phyloP scores from a whole-genome alignment of 1,140 invertebrate genomes.

The Drosophila serrata region DNA sequence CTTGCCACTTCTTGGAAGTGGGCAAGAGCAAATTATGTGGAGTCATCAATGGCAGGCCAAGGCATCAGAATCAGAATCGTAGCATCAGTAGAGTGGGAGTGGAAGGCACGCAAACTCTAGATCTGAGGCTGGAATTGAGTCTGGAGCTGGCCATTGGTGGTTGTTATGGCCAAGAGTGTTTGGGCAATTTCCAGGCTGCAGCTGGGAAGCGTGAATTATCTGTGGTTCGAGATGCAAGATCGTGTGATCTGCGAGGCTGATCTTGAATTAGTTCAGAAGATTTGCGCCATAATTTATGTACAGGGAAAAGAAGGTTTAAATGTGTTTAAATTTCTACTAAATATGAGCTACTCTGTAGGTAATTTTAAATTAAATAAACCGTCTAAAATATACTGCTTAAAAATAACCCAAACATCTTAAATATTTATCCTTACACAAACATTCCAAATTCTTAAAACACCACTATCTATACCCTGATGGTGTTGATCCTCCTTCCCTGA shows the following conservation, averaged over 20 bases:
- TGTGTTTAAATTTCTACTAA: too few relatives aligned
- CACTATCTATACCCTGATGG: not conserved
- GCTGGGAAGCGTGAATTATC: constrained; percentile 21
- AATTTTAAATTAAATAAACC: not conserved
- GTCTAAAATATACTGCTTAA: not conserved
- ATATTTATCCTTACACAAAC: not conserved
- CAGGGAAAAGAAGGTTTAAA: not conserved
- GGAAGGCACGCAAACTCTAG: constrained; percentile 46
- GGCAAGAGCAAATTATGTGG: constrained; percentile 78
- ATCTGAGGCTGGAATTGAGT: not conserved
- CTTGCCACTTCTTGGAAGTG: constrained; percentile 75
- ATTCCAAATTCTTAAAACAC: not conserved
- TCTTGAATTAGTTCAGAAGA: constrained; percentile 1
- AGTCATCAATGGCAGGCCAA: constrained; percentile 78
- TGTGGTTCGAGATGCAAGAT: constrained; percentile 17
- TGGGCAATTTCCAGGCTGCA: constrained; percentile 37
- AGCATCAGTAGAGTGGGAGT: constrained; percentile 51
- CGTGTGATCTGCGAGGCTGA: constrained; percentile 6
- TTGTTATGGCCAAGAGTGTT: constrained; percentile 34
- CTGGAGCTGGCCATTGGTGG: constrained; percentile 27
- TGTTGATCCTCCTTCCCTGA: not conserved
- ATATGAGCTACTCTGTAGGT: not conserved
- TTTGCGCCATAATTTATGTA: constrained; percentile 3
- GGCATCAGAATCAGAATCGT: constrained; percentile 50
- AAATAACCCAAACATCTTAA: too few relatives aligned